Percentiles rank a stretch among this genome's conserved stretches.
Conservation (phyloP, 2,113 vertebrate genomes). For the Microcebus murinus region DNA sequence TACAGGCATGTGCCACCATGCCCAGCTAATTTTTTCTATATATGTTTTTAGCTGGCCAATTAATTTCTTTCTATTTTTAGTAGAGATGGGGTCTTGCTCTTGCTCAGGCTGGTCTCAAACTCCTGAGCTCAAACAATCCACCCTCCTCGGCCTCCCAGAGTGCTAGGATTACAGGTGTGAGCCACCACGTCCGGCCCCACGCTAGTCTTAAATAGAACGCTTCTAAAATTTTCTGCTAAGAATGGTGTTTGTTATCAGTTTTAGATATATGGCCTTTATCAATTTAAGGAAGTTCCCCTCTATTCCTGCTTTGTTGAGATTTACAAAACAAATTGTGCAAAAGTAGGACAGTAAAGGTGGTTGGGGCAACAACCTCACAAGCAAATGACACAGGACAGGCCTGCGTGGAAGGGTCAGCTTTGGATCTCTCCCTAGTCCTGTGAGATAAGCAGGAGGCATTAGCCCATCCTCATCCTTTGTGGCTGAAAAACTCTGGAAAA, state of each 20-base stretch:
- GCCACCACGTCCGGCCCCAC: too few species aligned
- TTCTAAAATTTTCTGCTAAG: background rate
- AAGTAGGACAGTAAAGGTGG: background rate
- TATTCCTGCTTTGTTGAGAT: background rate
- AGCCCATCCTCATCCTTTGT: background rate
- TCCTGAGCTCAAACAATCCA: too few species aligned
- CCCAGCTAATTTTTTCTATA: too few species aligned
- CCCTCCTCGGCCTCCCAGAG: too few species aligned
- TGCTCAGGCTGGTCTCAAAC: too few species aligned
- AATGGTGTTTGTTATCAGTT: background rate
- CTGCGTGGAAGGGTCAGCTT: background rate
- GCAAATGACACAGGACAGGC: background rate
- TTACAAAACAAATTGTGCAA: background rate
- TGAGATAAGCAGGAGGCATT: background rate
- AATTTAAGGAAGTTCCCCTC: background rate
- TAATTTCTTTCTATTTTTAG: too few species aligned
- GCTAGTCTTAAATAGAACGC: background rate
- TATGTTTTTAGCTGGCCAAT: too few species aligned
- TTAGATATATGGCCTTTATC: background rate
- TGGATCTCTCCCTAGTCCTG: background rate
- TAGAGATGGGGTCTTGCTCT: too few species aligned
- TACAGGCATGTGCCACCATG: too few species aligned
- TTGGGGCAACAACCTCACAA: background rate
- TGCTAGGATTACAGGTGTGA: too few species aligned
- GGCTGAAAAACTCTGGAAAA: background rate